Percentiles rank a stretch among this genome's conserved stretches.
Conservation (phyloP, 2,113 vertebrate genomes). For the Lepidothrix coronata region DNA sequence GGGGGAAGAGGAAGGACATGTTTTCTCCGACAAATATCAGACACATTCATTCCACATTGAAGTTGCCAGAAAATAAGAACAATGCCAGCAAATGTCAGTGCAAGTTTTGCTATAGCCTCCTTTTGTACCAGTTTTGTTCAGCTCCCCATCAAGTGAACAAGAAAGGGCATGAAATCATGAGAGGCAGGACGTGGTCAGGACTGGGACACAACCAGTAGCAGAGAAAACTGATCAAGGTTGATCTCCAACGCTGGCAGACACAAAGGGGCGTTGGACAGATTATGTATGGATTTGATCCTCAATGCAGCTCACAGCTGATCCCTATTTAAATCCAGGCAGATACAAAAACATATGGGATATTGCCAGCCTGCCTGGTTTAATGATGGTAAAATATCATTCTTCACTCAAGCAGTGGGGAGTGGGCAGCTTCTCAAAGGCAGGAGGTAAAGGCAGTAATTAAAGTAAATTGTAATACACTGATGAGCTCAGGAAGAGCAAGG, state of each 20-base stretch:
- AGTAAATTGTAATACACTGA: background rate
- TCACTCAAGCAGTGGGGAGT: background rate
- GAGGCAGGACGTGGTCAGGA: fast-evolving
- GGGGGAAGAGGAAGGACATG: background rate
- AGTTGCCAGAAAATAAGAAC: background rate
- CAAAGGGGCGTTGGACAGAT: background rate
- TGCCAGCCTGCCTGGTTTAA: background rate
- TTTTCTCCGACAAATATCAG: conserved; percentile 21
- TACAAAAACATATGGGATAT: background rate
- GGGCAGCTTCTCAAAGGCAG: background rate
- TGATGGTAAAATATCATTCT: background rate
- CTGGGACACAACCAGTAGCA: background rate
- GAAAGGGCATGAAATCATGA: background rate
- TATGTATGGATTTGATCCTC: background rate
- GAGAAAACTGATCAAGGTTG: background rate
- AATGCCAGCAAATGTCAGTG: background rate
- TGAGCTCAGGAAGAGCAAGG: background rate
- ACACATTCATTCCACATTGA: background rate
- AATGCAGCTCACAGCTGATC: background rate
- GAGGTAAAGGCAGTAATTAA: background rate
- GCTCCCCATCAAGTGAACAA: background rate
- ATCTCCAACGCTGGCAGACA: background rate
- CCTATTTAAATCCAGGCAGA: background rate
- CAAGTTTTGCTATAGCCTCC: background rate
- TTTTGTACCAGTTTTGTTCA: conserved; percentile 7